Conservation (phyloP, 2,797 vertebrate genomes). For the Parambassis ranga region DNA sequence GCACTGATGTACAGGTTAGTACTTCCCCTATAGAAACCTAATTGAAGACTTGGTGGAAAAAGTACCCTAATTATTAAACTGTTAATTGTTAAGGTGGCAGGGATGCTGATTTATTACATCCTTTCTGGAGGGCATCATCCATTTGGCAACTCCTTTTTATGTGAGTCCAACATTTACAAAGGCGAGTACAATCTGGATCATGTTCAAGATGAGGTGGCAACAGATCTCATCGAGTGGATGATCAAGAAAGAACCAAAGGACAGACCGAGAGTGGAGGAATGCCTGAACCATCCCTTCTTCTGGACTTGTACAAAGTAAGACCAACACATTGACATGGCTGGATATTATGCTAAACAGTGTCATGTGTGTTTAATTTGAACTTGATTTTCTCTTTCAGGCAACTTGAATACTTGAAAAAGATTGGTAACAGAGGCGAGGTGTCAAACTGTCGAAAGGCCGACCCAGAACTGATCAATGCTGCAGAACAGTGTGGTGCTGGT, state of each 20-base stretch:
- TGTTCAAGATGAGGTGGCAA: slow-evolving; percentile 57
- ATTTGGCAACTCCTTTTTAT: slow-evolving; percentile 16
- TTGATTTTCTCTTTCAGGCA: slow-evolving; percentile 36
- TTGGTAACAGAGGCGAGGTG: slow-evolving; percentile 36
- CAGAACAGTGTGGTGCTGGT: slow-evolving; percentile 10
- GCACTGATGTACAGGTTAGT: slow-evolving; percentile 68
- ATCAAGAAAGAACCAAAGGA: slow-evolving; percentile 46
- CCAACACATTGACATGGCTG: no score
- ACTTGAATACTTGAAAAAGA: slow-evolving; percentile 39
- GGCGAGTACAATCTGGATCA: slow-evolving; percentile 55
- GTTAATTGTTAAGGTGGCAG: slow-evolving; percentile 60
- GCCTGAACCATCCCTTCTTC: slow-evolving; percentile 69
- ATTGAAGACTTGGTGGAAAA: accelerated
- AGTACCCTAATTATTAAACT: accelerated
- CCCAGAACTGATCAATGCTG: not conserved
- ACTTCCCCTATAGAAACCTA: accelerated
- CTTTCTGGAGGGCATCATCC: slow-evolving; percentile 71
- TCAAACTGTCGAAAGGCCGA: slow-evolving; percentile 6
- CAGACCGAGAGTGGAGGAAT: slow-evolving; percentile 62
- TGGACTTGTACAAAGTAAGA: slow-evolving; percentile 51
- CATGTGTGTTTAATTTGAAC: not conserved
- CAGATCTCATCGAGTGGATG: slow-evolving; percentile 69
- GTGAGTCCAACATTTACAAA: slow-evolving; percentile 24
- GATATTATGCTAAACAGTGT: not conserved
- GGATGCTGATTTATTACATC: slow-evolving; percentile 74